A percentile compares a stretch with the other conserved stretches of the same genome.
Evolutionary conservation across 2,113 vertebrate species (phyloP).

Genomic region (Zosterops lateralis): DNA sequence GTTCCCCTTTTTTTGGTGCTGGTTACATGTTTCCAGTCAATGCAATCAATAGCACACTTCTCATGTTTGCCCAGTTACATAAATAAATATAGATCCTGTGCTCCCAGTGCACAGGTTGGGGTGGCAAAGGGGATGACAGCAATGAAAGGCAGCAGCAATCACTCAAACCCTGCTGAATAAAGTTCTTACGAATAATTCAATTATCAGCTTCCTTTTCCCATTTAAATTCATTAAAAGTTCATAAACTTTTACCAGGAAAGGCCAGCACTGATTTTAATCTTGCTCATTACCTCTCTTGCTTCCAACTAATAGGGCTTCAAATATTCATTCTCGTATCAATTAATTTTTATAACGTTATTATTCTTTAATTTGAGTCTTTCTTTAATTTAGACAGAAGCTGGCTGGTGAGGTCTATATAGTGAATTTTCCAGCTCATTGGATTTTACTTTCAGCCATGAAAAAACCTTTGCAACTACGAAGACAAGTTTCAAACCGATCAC

Average conservation of each 20-base stretch:
- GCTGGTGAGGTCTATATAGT: background rate
- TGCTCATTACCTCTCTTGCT: background rate
- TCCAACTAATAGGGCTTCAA: background rate
- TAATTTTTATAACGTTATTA: background rate
- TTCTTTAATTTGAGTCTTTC: background rate
- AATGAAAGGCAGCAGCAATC: background rate
- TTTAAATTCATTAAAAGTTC: background rate
- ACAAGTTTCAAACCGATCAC: background rate
- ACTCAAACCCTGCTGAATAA: background rate
- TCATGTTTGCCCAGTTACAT: background rate
- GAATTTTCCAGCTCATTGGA: background rate
- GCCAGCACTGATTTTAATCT: background rate
- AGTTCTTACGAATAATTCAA: background rate
- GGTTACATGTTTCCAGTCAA: background rate
- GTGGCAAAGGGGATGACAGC: background rate
- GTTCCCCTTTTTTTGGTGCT: background rate
- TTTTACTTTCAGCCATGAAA: background rate
- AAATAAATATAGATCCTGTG: background rate
- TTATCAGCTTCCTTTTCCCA: background rate
- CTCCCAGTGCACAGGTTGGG: background rate
- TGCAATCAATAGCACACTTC: background rate
- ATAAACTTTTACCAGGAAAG: background rate
- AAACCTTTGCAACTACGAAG: background rate
- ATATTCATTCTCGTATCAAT: background rate
- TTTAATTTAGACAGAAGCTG: background rate